Conservation (phyloP, 2,888 invertebrate genomes). For the Cataglyphis altisquamis region DNA sequence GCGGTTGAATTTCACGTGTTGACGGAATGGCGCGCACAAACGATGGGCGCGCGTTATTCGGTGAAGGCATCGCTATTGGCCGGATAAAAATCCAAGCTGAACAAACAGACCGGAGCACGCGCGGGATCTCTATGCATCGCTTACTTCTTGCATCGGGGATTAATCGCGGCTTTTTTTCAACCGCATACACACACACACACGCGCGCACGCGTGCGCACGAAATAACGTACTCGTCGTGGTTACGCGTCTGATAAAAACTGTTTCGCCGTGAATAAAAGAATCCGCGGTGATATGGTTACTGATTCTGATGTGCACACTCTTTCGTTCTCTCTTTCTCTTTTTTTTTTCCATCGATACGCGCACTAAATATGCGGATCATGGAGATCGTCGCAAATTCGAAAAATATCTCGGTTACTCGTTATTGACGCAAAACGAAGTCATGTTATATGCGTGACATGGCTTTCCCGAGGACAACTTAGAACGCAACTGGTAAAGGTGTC, state of each 20-base stretch:
- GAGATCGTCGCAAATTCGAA: constrained; percentile 33
- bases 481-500: neutral
- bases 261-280: constrained; percentile 60
- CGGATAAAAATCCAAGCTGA: constrained; percentile 57
- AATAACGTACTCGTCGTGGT: constrained; percentile 38
- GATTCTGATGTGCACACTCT: neutral
- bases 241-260: constrained; percentile 28
- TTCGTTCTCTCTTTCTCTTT: neutral
- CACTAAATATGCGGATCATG: constrained; percentile 6
- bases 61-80: constrained; percentile 62
- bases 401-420: constrained; percentile 35
- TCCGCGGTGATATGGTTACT: constrained; percentile 37
- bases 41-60: constrained; percentile 45
- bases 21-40: constrained; percentile 51
- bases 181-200: neutral
- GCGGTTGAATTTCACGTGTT: constrained; percentile 52
- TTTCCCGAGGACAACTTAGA: neutral
- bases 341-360: neutral
- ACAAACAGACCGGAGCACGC: constrained; percentile 53
- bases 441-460: neutral
- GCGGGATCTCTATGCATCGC: constrained; percentile 61
- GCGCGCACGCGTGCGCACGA: neutral
- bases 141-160: constrained; percentile 58
- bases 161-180: constrained; percentile 46
- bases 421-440: constrained; percentile 40